phyloP scores from a whole-genome alignment of 2,797 vertebrate genomes.

The Simalia tracyae region DNA sequence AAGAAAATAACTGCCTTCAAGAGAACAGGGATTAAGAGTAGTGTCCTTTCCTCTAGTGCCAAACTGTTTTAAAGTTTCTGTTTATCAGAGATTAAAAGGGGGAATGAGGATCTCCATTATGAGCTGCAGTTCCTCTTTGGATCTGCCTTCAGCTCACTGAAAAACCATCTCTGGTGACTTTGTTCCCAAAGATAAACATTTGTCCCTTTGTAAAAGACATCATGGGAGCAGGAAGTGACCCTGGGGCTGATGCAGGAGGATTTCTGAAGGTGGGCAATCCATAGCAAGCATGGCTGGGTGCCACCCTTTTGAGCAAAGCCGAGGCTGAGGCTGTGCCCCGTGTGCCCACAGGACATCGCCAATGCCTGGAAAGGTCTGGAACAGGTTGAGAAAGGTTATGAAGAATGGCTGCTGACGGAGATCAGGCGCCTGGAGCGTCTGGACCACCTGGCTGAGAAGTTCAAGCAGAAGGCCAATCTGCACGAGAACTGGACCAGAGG shows the following conservation, averaged over 20 bases:
- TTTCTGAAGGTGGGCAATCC: not conserved
- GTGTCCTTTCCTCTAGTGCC: not conserved
- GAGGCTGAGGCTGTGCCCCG: not conserved
- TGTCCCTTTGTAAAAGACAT: not conserved
- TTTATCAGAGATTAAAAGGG: not conserved
- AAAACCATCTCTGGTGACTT: not conserved
- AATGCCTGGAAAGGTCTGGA: slow-evolving; percentile 90
- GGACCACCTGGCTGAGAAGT: slow-evolving; percentile 90
- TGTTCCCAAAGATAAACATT: not conserved
- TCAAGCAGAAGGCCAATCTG: slow-evolving; percentile 87
- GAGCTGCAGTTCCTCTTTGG: not conserved
- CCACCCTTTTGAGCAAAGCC: no score
- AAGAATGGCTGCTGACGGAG: slow-evolving; percentile 90
- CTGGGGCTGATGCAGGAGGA: no score
- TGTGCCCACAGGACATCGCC: slow-evolving; percentile 81
- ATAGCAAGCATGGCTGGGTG: not conserved
- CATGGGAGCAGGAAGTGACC: not conserved
- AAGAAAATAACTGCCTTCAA: not conserved
- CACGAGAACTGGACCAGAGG: slow-evolving; percentile 88
- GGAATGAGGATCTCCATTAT: no score
- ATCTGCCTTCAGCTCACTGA: not conserved
- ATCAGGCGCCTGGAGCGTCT: slow-evolving; percentile 88
- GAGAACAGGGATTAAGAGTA: not conserved
- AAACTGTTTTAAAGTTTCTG: not conserved
- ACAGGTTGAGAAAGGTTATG: slow-evolving; percentile 88